These are phyloP conservation scores for Archocentrus centrarchus DNA, from an alignment of 2,113 vertebrate genomes.

Conservation along the genomic window DNA sequence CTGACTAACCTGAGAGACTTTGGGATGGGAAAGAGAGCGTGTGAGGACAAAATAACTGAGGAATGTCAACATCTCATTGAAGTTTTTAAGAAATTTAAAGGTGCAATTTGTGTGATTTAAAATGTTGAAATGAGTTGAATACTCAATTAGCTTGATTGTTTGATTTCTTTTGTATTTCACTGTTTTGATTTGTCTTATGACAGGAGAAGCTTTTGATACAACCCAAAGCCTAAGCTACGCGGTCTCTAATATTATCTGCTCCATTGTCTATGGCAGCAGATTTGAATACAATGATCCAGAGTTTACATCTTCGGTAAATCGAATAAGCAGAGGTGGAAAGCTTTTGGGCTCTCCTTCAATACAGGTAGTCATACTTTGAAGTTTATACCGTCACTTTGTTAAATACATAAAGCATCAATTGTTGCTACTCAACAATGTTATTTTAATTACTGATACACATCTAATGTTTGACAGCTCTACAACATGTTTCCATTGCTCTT, in stretches of 20 bases:
- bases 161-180: neutral
- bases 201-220: neutral
- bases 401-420: neutral
- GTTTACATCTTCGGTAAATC: constrained; percentile 31
- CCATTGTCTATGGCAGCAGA: constrained; percentile 61
- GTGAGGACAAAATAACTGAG: constrained; percentile 61
- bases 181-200: neutral
- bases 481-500: constrained; percentile 46
- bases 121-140: neutral
- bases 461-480: constrained; percentile 32
- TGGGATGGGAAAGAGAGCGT: constrained; percentile 63
- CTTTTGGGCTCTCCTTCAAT: neutral
- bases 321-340: neutral
- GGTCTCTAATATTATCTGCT: constrained; percentile 65
- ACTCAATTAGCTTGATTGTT: neutral
- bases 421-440: neutral
- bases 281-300: constrained; percentile 62
- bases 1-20: constrained; percentile 61
- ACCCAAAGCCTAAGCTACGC: neutral
- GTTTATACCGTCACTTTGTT: neutral
- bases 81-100: constrained; percentile 33
- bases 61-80: constrained; percentile 47
- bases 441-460: neutral
- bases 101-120: neutral
- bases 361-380: constrained; percentile 26